A percentile compares a stretch with the other conserved stretches of the same genome.
These are phyloP conservation scores for Origma solitaria DNA, from an alignment of 2,113 vertebrate species.

Conservation along the genomic window DNA sequence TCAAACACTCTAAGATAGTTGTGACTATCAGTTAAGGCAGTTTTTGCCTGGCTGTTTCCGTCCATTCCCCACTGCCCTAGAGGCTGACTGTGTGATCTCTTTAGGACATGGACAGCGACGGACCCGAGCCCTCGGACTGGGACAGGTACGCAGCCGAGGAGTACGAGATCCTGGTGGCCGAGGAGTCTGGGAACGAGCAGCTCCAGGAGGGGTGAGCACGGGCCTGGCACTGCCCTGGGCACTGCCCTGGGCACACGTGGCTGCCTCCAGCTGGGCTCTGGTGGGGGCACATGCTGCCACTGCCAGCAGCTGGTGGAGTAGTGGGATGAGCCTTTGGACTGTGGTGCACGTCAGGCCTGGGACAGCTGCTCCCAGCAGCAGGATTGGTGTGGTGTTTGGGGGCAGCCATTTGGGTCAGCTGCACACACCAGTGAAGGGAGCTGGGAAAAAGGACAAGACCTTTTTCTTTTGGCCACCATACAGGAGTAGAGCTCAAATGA, in stretches of 20 bases:
- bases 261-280: not conserved
- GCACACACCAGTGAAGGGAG: not conserved
- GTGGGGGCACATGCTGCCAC: not conserved
- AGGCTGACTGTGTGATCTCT: constrained; percentile 1
- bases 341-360: not conserved
- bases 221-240: not conserved
- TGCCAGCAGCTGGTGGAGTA: not conserved
- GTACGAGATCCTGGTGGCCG: constrained; percentile 95
- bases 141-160: constrained; percentile 96
- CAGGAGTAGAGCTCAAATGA: not conserved
- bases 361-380: not conserved
- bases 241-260: not conserved
- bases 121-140: constrained; percentile 96
- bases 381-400: not conserved
- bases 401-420: not conserved
- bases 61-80: not conserved
- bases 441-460: not conserved
- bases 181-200: constrained; percentile 92
- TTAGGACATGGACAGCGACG: constrained; percentile 89
- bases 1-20: not conserved
- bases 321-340: accelerated
- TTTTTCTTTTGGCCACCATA: not conserved
- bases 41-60: not conserved
- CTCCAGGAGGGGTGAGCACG: constrained; percentile 87
- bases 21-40: not conserved